Evolutionary conservation across 2,113 vertebrate genomes (phyloP).

Genomic region (Azemiops feae): DNA sequence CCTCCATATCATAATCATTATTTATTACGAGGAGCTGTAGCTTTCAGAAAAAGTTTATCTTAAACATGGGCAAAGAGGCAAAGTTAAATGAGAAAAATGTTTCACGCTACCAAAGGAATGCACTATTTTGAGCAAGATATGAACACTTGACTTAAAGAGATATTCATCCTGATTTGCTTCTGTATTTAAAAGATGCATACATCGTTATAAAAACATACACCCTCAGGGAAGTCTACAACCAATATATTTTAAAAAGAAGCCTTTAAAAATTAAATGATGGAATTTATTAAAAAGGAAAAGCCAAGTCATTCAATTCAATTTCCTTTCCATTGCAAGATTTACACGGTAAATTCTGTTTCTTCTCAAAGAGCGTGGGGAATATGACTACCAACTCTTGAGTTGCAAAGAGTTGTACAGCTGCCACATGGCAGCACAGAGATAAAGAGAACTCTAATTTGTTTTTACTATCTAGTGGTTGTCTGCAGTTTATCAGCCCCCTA

Average conservation of each 20-base stretch:
- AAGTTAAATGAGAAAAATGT: conserved; percentile 23
- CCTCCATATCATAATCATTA: not conserved
- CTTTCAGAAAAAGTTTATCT: not conserved
- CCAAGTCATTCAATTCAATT: not conserved
- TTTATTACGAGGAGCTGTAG: not conserved
- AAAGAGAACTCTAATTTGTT: not conserved
- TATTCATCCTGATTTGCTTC: not conserved
- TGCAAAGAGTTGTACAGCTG: not conserved
- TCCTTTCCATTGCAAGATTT: not conserved
- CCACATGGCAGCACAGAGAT: not conserved
- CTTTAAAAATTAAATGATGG: not conserved
- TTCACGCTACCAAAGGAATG: conserved; percentile 21
- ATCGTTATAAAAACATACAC: not conserved
- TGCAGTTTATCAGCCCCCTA: not conserved
- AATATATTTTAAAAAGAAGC: not conserved
- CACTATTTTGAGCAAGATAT: not conserved
- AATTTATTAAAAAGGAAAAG: not conserved
- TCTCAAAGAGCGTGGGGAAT: not conserved
- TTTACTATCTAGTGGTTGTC: not conserved
- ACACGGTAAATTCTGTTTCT: not conserved
- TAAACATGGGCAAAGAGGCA: conserved; percentile 26
- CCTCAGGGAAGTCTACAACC: not conserved
- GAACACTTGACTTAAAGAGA: conserved; percentile 27
- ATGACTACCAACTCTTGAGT: not conserved
- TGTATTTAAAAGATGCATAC: not conserved